Evolutionary conservation across 2,113 vertebrate species (phyloP).

Genomic region (Orycteropus afer): DNA sequence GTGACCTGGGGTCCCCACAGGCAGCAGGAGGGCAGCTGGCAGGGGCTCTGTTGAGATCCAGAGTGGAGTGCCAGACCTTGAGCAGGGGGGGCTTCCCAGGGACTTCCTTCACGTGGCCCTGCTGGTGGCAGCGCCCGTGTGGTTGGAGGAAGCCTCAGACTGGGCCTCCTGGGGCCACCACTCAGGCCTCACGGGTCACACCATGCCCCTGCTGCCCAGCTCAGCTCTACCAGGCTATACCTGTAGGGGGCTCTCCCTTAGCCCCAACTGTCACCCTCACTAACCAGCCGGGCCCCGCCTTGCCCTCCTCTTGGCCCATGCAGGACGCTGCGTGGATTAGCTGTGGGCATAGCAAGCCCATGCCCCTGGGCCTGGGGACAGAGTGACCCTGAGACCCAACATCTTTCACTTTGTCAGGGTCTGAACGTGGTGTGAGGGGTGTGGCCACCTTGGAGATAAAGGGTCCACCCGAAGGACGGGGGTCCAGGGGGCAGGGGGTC

Average conservation of each 20-base stretch:
- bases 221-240: background rate
- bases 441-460: too few relatives aligned
- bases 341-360: fast-evolving
- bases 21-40: too few relatives aligned
- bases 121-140: background rate
- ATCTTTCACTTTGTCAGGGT: too few relatives aligned
- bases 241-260: background rate
- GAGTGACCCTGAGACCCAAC: background rate
- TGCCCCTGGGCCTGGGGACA: background rate
- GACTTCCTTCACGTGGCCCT: too few relatives aligned
- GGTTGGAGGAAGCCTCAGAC: background rate
- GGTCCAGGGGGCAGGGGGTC: too few relatives aligned
- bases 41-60: background rate
- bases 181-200: fast-evolving
- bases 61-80: too few relatives aligned
- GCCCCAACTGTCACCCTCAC: background rate
- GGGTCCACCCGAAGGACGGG: too few relatives aligned
- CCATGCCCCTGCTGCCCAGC: fast-evolving
- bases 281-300: background rate
- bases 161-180: background rate
- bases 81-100: background rate
- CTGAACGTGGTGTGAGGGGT: too few relatives aligned
- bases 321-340: background rate
- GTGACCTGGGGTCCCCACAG: background rate
- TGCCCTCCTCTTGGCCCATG: fast-evolving